Base-by-base conservation (phyloP, 2,113 vertebrate species). In the Phalacrocorax pelagicus region DNA sequence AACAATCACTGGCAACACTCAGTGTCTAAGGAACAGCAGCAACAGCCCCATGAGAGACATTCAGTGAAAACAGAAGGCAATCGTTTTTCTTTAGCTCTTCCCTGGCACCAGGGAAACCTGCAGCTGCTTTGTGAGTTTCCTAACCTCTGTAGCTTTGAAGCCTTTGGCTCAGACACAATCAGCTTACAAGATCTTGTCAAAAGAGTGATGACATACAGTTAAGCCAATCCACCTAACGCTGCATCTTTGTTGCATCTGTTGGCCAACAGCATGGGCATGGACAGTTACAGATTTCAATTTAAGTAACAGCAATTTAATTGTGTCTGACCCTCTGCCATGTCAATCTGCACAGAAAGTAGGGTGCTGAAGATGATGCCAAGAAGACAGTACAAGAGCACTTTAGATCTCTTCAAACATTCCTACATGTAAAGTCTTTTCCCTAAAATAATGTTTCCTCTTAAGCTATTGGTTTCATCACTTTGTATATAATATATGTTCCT, bases 381-480 rank as follows among this genome's bases (percentile, higher is more conserved):
- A 84, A 38, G 27, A 96, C 72, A 89, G 22, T 73, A 85, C n/a
- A 86, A 89, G 51, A 94, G 78, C 58, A 47, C 75, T 94, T 94
- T 74, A 63, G 26, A 80, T 91, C 65, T 96, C 92, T 88, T 88
- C 91, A 95, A 97, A 73, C 79, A 71, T 89, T 90, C 59, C 71
- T 88, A 84, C 51, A 22, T 82, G 74, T 72, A 57, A 88, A 92
- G 62, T 51, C 70, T 85, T 80, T 93, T 57, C 59, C 91, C 74
- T 46, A 81, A 69, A 78, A 83, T 81, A 84, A 88, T 70, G 61
- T 93, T 84, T 88, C 88, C 88, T 81, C 85, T 92, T 86, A 91
- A 85, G 65, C 88, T 94, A 96, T 83, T 65, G 40, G 46, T 89
- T 92, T 90, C 72, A 91, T 94, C 19, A 66, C 71, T 95, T 91